phyloP scores from a whole-genome alignment of 2,888 invertebrate species.

The Leptinotarsa peninsularis region DNA sequence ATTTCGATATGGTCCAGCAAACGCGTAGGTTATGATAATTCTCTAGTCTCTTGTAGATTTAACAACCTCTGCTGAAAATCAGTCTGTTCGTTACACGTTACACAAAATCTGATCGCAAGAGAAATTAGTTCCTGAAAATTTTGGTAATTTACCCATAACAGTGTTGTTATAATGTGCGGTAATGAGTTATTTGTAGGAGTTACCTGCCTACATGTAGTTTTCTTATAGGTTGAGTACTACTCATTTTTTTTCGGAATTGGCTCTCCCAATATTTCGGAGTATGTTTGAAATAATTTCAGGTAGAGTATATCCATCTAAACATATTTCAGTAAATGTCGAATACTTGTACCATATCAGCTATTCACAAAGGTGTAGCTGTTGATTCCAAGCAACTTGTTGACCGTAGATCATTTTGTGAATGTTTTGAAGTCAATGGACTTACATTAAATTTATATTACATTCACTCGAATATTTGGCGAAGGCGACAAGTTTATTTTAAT shows the following conservation, averaged over 20 bases:
- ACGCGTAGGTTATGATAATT: no score
- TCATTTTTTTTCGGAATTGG: not conserved
- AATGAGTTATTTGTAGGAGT: not conserved
- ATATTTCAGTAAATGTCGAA: not conserved
- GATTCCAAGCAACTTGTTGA: not conserved
- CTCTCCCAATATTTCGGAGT: not conserved
- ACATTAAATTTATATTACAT: no score
- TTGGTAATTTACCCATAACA: not conserved
- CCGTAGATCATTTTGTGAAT: no score
- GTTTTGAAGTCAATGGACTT: no score
- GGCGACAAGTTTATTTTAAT: no score
- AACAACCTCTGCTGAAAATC: no score
- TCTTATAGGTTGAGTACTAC: not conserved
- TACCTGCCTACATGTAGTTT: not conserved
- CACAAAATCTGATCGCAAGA: no score
- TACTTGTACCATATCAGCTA: not conserved
- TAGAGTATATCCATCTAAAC: not conserved
- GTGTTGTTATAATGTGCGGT: not conserved
- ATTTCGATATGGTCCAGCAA: no score
- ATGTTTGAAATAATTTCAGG: not conserved
- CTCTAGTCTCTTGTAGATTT: no score
- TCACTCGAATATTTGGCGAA: no score
- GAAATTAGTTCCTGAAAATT: not conserved
- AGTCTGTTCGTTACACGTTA: no score
- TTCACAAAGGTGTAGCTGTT: not conserved